These are phyloP conservation scores for Seira ritae DNA, from an alignment of 2,888 invertebrate genomes.

Conservation along the genomic window DNA sequence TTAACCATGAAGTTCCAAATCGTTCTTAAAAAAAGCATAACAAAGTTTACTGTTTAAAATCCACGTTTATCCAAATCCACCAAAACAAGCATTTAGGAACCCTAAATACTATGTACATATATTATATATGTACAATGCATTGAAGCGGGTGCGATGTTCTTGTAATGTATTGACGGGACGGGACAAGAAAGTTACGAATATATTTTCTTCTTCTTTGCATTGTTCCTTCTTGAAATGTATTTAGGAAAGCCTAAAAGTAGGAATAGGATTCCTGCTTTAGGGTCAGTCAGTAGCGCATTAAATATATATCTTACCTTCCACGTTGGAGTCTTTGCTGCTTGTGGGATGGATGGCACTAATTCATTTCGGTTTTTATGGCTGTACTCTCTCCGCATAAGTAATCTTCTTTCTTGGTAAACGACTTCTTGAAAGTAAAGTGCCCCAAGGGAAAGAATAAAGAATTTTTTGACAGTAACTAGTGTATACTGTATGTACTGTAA, in stretches of 20 bases:
- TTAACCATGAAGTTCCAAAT: too few species aligned
- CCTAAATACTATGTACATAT: too few species aligned
- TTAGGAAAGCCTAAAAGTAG: background rate
- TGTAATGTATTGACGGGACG: background rate
- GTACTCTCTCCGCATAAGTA: constrained; percentile 12
- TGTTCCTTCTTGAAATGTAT: constrained; percentile 18
- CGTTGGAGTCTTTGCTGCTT: background rate
- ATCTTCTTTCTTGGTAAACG: constrained; percentile 23
- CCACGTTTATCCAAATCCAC: too few species aligned
- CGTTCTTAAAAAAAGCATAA: background rate
- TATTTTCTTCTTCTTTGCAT: background rate
- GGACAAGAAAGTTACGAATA: background rate
- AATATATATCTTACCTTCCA: background rate
- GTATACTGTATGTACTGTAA: background rate
- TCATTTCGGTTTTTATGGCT: constrained; percentile 4
- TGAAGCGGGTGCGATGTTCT: background rate
- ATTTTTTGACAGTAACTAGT: constrained; percentile 20
- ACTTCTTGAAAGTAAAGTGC: constrained; percentile 47
- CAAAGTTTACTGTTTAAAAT: too few species aligned
- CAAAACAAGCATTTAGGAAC: too few species aligned
- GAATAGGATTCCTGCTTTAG: constrained; percentile 1
- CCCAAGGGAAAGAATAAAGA: constrained; percentile 41
- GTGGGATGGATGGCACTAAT: constrained; percentile 6
- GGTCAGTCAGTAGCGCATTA: background rate
- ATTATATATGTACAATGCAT: too few species aligned